A percentile compares a stretch with the other conserved stretches of the same genome.
Conservation (phyloP, 1,140 invertebrate species). For the Leptinotarsa undecemlineata region DNA sequence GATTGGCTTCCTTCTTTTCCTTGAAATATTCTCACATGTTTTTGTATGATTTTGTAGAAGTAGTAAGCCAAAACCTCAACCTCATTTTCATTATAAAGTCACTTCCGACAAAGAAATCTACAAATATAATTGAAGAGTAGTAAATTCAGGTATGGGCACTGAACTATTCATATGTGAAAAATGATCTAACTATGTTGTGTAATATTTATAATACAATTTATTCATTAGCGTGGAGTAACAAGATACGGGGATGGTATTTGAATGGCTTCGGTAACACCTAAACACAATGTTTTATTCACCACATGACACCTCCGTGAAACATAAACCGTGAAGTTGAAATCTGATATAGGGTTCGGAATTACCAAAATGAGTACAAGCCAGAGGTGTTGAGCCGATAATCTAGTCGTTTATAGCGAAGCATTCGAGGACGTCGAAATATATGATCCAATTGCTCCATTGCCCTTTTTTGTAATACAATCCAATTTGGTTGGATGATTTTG, state of each 20-base stretch:
- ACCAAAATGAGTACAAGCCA: not conserved
- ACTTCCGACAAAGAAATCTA: too few species aligned
- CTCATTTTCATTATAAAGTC: too few species aligned
- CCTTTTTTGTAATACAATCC: not conserved
- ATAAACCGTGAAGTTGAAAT: not conserved
- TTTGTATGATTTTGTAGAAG: too few species aligned
- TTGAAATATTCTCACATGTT: too few species aligned
- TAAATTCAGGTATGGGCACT: too few species aligned
- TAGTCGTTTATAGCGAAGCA: not conserved
- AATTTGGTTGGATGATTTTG: too few species aligned
- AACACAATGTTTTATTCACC: not conserved
- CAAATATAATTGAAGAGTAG: too few species aligned
- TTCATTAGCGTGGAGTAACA: not conserved
- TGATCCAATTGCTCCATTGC: not conserved
- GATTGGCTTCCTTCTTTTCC: too few species aligned
- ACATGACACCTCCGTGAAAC: not conserved
- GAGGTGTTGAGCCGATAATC: not conserved
- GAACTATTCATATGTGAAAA: too few species aligned
- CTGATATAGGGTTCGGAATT: not conserved
- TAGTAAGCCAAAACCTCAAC: too few species aligned
- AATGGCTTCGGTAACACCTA: not conserved
- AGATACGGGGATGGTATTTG: not conserved
- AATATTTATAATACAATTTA: not conserved
- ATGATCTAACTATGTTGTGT: too few species aligned
- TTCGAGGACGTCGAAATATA: not conserved